Base-by-base conservation (phyloP, 1,140 invertebrate genomes). In the Nautilus pompilius region DNA sequence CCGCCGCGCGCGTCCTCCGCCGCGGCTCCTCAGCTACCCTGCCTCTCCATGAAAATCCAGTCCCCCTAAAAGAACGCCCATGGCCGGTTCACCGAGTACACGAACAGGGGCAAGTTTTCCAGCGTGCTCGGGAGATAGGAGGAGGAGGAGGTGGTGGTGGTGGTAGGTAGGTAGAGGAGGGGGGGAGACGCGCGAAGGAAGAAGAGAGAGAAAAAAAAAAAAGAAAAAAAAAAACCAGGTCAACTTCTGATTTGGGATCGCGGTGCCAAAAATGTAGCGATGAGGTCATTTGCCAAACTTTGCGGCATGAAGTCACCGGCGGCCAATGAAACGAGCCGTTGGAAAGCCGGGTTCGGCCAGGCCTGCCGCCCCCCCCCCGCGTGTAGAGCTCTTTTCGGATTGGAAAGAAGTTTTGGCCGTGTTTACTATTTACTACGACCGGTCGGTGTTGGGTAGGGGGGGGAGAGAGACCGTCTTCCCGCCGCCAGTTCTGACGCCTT, bases 231-330 rank as follows among this genome's bases (percentile, higher is more conserved):
- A 41, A 41, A 41, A 41, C 36, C 8, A 41, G 8, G 8, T 41
- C 8, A 10, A 10, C 36, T n/a, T 41, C 36, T 41, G n/a, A 41
- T 41, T 10, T 10, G 8, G 8, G 8, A 10, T 41, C 8, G 36
- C n/a, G 36, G 8, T 41, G 36, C n/a, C n/a, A 46, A 3, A 46
- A 22, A 61, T 51, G 48, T 60, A 59, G 26, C 33, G 57, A 62
- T 63, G 65, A 67, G 60, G 65, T 67, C 65, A 67, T 59, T 63
- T 59, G 36, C 65, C 58, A 63, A 59, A 63, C 58, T 60, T 59
- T 62, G 58, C 56, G 33, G 53, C 49, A 63, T 67, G 65, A 67
- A 58, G 58, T 67, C 65, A 67, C 60, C 58, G 51, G n/a, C 60
- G 49, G 33, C 65, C 65, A 67, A 67, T 67, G 54, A 67, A 26